A percentile compares a stretch with the other conserved stretches of the same genome.
Conservation (phyloP, 2,113 vertebrate species). For the Megaleporinus macrocephalus region DNA sequence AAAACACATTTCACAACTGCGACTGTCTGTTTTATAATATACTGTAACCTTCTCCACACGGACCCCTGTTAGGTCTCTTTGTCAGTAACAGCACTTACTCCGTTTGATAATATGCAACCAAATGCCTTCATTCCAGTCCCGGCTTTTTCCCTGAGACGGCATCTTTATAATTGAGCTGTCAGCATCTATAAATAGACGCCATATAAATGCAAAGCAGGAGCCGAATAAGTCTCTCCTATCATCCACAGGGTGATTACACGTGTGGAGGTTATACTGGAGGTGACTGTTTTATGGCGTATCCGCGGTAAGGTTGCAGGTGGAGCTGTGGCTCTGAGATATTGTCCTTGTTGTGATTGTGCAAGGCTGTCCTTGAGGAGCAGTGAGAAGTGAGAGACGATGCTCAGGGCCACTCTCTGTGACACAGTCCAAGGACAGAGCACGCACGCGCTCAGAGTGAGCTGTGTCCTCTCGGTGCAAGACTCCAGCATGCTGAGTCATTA, state of each 20-base stretch:
- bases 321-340: conserved; percentile 7
- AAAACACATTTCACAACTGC: too few relatives aligned
- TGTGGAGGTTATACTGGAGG: neutral
- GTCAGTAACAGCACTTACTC: neutral
- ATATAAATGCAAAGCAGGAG: conserved; percentile 4
- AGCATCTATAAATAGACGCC: neutral
- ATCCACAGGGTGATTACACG: neutral
- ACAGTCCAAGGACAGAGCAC: conserved; percentile 47
- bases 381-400: conserved; percentile 12
- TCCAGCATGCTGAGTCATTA: conserved; percentile 57
- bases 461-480: conserved; percentile 21
- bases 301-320: neutral
- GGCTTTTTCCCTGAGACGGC: neutral
- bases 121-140: neutral
- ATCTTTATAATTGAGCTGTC: neutral
- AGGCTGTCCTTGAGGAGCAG: conserved; percentile 29
- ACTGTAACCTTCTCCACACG: too few relatives aligned
- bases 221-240: neutral
- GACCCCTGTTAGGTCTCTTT: neutral
- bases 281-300: conserved; percentile 3
- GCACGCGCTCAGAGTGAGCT: conserved; percentile 6
- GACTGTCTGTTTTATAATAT: too few relatives aligned
- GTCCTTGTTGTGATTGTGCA: neutral
- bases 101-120: neutral
- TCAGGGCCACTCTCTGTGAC: conserved; percentile 20